Evolutionary conservation across 2,797 vertebrate species (phyloP), one percentile per base, ranked within the genome.

Genomic region (Rhabdophis nuchalis): DNA sequence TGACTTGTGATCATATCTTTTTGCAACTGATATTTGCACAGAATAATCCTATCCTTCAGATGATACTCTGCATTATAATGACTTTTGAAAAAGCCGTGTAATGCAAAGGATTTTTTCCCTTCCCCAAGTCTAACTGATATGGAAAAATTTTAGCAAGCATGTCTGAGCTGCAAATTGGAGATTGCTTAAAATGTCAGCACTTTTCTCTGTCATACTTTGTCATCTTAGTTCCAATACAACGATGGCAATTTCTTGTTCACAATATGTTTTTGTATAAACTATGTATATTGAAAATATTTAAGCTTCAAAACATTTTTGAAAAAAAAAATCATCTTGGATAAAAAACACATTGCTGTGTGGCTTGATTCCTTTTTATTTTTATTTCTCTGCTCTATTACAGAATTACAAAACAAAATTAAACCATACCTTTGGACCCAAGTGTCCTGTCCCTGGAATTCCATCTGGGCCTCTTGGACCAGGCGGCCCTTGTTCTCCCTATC

Each of bases 401-500:
- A 68, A 64, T 68, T 23, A 32, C 12, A n/a, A 56, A 89, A 50
- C 0, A 11, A 53, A 9, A 12, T 91, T 89, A 56, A 86, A 56
- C 8, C 94, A 68, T 96, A 99, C 98, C 98, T 98, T 98, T 86
- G 95, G 96, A 90, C 98, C 98, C 60, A 97, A 77, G 8, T 93
- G 46, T 85, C 98, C 98, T 97, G 96, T 98, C 86, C 98, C 98
- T 68, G 98, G 96, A 32, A 93, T 95, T 64, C 98, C 98, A 46
- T 98, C 98, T 2, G 94, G 96, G 93, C 98, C 98, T 94, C 97
- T 97, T 57, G 85, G 89, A 8, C 98, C 98, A 5, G 97, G 96
- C 91, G 97, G 90, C 89, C 98, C 98, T 0, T 95, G 90, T 94
- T 99, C 98, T 18, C 98, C 98, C 98, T 99, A 92, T 86, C 20